Base-by-base conservation (phyloP, 2,113 vertebrate genomes). In the Leucopsar rothschildi region DNA sequence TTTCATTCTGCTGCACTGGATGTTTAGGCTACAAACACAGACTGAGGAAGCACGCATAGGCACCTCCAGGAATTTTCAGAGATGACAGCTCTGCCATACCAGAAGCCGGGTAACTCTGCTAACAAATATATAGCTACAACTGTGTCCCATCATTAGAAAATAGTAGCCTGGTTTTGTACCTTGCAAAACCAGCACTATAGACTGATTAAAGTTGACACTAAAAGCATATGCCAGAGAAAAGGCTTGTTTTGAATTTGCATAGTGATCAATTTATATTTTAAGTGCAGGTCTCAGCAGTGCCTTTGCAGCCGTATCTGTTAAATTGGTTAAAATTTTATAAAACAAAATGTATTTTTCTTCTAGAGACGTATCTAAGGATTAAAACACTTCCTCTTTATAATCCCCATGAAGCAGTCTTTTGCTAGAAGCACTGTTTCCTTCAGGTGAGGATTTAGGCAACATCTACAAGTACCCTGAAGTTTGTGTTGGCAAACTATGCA, bases 11-110 rank as follows among this genome's bases (percentile, higher is more conserved):
- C 39, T 65, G 40, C 86, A 60, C 23, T 12, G 19, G 4, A 35
- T 40, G 29, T 28, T 73, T 2, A 40, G 42, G 47, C n/a, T 63
- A 29, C 61, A 39, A 53, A 39, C 0, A 0, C 31, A 35, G 29
- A 6, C 37, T 22, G 65, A 65, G 70, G 65, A 69, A 72, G 25
- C 33, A 40, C 20, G 47, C 23, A 5, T 0, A 0, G 40, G 33
- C 25, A 50, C 28, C 42, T 68, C 33, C 57, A 68, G 77, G 25
- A 86, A 82, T 53, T 17, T 39, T 66, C 15, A 44, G 29, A 33
- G 31, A 24, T 29, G 27, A 37, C 64, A 82, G 44, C 44, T 85
- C 29, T 83, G 71, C 66, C 47, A 3, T 10, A 15, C 10, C n/a
- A 69, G 60, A 56, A 65, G 18, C 12, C 42, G 17, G 29, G 7